Base-by-base conservation (phyloP, 35 echinoderm and acorn worm species). In the Hemicentrotus pulcherrimus region DNA sequence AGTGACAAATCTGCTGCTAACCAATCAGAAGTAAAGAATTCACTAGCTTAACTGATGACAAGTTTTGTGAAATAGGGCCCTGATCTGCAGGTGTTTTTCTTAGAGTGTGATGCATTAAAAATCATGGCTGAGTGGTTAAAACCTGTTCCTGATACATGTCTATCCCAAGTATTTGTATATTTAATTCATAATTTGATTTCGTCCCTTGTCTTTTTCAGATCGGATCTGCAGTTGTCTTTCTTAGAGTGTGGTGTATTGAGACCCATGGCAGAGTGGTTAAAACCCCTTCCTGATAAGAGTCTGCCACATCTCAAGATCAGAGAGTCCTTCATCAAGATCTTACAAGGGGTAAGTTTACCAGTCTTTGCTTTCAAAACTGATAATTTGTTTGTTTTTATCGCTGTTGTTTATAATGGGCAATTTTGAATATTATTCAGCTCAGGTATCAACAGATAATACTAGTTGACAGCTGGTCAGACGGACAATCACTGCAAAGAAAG, bases 211-310 rank as follows among this genome's bases (percentile, higher is more conserved):
- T 92, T 88, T 46, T 92, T 85, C 94, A 99, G 98, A 86, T 89
- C 92, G 35, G 98, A 99, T 85, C 91, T 99, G n/a, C 98, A 99
- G 45, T 94, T 97, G 59, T 95, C 98, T 24, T 99, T 99, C 46
- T 65, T 97, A 45, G 97, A 97, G 50, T 95, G 95, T 87, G 98
- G 98, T 86, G 96, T 99, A 31, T 58, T 99, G 48, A 30, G 31
- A 45, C 97, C 97, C 0, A 99, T 99, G 71, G 96, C 96, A 86
- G 98, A 99, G 6, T 99, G 98, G 98, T 90, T 99, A 31, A 94
- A 96, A 95, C 98, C 98, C 13, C 94, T 99, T 9, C 98, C 98
- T 30, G 98, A 99, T 88, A 96, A 96, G 46, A 99, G 98, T 94
- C 91, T 99, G 10, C 98, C 98, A 18, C 96, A 98, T 85, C 92